Evolutionary conservation across 92 coral and sea anemone genomes (phyloP).

Genomic region (Bergia sp.): DNA sequence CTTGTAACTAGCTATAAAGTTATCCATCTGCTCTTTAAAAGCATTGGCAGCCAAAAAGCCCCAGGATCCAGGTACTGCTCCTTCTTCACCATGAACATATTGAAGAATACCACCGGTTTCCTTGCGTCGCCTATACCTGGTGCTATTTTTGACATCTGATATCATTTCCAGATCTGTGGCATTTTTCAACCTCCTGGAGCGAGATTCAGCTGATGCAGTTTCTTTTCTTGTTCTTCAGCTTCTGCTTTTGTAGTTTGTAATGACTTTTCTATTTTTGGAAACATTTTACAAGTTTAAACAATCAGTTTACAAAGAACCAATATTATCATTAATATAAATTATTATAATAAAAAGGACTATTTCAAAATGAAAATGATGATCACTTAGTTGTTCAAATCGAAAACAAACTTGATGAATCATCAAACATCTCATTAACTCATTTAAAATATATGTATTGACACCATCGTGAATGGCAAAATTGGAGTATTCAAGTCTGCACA

Average conservation of each 20-base stretch:
- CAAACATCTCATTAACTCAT: no score
- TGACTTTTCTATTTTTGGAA: slow-evolving; percentile 6
- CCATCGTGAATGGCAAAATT: no score
- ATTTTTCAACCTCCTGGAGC: not conserved
- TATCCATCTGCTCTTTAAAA: slow-evolving; percentile 42
- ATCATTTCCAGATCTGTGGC: not conserved
- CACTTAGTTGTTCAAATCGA: no score
- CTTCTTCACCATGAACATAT: slow-evolving; percentile 30
- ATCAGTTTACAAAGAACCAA: not conserved
- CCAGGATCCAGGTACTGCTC: slow-evolving; percentile 32
- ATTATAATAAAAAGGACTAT: not conserved
- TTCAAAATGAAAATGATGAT: no score
- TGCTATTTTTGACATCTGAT: not conserved
- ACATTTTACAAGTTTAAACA: not conserved
- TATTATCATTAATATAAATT: not conserved
- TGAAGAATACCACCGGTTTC: slow-evolving; percentile 18
- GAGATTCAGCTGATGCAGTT: not conserved
- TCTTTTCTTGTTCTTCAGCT: not conserved
- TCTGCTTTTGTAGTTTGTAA: not conserved
- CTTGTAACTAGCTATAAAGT: slow-evolving; percentile 56
- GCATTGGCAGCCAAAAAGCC: slow-evolving; percentile 51
- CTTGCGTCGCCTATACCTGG: slow-evolving; percentile 4
- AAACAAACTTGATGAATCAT: no score
- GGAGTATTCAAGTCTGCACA: no score
- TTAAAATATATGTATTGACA: no score